Percentiles rank a stretch among this genome's conserved stretches.
phyloP scores from a whole-genome alignment of 1,140 invertebrate species.

The Drosophila melanica region DNA sequence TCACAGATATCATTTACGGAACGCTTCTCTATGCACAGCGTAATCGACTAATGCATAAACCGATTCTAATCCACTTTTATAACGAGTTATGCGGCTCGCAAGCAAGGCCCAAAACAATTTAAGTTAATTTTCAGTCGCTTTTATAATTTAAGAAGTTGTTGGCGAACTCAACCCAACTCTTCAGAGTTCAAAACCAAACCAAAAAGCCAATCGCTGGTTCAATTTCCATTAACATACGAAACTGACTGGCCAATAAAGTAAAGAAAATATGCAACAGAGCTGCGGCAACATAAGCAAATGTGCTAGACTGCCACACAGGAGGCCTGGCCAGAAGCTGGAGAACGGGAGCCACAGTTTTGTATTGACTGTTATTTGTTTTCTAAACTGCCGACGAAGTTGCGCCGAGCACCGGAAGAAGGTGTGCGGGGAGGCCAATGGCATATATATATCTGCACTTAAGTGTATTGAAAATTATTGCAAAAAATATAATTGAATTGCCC shows the following conservation, averaged over 20 bases:
- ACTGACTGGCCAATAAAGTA: constrained; percentile 67
- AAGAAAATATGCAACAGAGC: constrained; percentile 70
- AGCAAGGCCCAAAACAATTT: constrained; percentile 62
- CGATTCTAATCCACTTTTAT: constrained; percentile 23
- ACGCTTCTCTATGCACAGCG: background rate
- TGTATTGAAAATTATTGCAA: constrained; percentile 83
- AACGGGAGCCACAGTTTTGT: constrained; percentile 42
- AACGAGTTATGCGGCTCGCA: constrained; percentile 12
- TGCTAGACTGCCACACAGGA: constrained; percentile 23
- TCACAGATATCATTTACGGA: background rate
- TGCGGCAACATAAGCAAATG: constrained; percentile 59
- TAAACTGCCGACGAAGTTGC: constrained; percentile 75
- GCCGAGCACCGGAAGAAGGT: constrained; percentile 13
- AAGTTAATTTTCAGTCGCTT: constrained; percentile 61
- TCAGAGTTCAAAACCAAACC: constrained; percentile 49
- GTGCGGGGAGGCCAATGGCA: constrained; percentile 3
- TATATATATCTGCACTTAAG: constrained; percentile 74
- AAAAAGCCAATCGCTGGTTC: constrained; percentile 58
- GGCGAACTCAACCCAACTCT: constrained; percentile 34
- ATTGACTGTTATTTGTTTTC: constrained; percentile 78
- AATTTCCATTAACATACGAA: constrained; percentile 77
- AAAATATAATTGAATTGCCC: constrained; percentile 82
- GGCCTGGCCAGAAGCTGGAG: background rate
- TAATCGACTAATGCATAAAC: constrained; percentile 20
- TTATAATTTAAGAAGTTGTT: constrained; percentile 67